phyloP scores from a whole-genome alignment of 2,113 vertebrate genomes.

The Chaetorhynchus papuensis region DNA sequence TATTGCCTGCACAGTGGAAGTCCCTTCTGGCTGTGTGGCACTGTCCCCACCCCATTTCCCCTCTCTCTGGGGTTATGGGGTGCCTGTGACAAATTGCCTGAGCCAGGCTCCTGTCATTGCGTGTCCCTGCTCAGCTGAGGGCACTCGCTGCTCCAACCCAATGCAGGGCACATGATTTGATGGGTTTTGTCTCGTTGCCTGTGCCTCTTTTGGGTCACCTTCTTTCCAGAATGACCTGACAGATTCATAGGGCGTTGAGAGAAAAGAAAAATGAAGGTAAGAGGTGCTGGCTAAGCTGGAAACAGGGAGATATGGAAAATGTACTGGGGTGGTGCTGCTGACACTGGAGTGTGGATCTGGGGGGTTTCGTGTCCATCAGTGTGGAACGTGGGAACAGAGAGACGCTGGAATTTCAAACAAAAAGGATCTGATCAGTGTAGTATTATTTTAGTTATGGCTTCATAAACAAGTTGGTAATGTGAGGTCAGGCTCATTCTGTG shows the following conservation, averaged over 20 bases:
- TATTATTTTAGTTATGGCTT: not conserved
- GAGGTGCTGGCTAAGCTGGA: not conserved
- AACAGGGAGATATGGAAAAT: not conserved
- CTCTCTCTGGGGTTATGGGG: not conserved
- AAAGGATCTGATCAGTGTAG: not conserved
- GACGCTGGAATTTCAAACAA: not conserved
- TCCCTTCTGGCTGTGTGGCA: not conserved
- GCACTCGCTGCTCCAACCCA: not conserved
- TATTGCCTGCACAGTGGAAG: not conserved
- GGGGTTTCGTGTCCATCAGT: not conserved
- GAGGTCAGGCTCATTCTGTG: not conserved
- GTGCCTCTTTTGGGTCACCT: not conserved
- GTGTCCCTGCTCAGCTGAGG: not conserved
- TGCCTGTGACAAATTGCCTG: not conserved
- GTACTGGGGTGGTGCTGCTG: not conserved
- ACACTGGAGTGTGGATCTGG: accelerated
- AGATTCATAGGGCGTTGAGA: not conserved
- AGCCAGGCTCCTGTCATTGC: not conserved
- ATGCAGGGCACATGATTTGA: not conserved
- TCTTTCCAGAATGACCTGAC: not conserved
- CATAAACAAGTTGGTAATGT: not conserved
- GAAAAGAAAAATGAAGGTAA: not conserved
- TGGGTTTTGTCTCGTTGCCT: not conserved
- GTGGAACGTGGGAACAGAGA: not conserved
- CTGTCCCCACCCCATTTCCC: not conserved